A percentile compares a stretch with the other conserved stretches of the same genome.
Evolutionary conservation across 2,113 vertebrate genomes (phyloP).

Genomic region (Oenanthe melanoleuca): DNA sequence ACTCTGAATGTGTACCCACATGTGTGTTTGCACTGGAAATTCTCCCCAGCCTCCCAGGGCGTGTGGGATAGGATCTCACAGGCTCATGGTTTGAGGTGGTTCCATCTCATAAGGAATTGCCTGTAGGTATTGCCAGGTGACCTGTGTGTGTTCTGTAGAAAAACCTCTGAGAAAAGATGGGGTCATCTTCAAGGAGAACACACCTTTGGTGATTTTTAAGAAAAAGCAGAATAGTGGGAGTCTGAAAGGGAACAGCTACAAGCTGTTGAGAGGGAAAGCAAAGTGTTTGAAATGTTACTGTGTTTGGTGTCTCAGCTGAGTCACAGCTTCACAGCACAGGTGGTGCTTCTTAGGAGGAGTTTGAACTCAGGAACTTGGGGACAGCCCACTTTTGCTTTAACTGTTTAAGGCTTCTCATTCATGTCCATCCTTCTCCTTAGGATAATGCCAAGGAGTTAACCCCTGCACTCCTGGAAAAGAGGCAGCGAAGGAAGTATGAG

Average conservation of each 20-base stretch:
- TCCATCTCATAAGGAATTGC: not conserved
- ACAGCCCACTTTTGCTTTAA: not conserved
- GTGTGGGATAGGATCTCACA: not conserved
- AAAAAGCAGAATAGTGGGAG: not conserved
- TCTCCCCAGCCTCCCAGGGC: not conserved
- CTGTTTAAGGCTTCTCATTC: not conserved
- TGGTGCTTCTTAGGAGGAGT: not conserved
- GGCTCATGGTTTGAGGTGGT: not conserved
- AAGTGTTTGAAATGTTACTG: not conserved
- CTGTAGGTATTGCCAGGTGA: not conserved
- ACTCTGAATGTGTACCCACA: not conserved
- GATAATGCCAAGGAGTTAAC: conserved; percentile 70
- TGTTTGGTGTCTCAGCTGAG: not conserved
- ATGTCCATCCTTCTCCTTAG: conserved; percentile 57
- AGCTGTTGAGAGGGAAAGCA: not conserved
- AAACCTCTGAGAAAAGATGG: not conserved
- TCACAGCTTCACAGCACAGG: not conserved
- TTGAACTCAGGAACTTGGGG: not conserved
- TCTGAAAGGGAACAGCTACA: rapidly evolving
- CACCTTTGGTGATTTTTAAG: not conserved
- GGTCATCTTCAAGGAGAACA: not conserved
- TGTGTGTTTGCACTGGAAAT: not conserved
- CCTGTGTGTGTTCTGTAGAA: not conserved
- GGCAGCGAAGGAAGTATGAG: conserved; percentile 87
- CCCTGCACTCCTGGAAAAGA: conserved; percentile 80